phyloP scores from a whole-genome alignment of 2,888 invertebrate species.

The Colletes collaris region DNA sequence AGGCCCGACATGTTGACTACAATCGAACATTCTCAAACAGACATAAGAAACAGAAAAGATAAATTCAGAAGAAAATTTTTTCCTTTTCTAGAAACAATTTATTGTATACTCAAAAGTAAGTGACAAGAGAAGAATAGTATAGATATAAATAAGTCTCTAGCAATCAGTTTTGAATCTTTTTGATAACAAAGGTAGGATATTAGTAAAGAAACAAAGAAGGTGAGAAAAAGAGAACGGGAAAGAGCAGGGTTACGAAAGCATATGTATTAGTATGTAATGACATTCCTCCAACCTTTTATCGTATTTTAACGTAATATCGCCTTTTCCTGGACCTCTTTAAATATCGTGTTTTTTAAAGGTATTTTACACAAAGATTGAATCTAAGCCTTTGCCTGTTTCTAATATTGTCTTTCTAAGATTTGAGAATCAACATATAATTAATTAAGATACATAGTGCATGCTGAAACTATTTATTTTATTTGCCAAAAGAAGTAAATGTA shows the following conservation, averaged over 20 bases:
- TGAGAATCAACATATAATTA: constrained; percentile 46
- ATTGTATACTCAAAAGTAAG: constrained; percentile 43
- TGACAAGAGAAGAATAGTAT: constrained; percentile 46
- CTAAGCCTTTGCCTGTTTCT: constrained; percentile 50
- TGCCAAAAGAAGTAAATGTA: constrained; percentile 32
- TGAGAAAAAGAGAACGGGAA: constrained; percentile 29
- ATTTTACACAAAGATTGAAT: constrained; percentile 44
- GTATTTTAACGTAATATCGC: constrained; percentile 51
- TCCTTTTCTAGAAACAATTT: constrained; percentile 49
- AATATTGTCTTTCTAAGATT: constrained; percentile 56
- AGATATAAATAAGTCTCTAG: constrained; percentile 57
- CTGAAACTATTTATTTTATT: constrained; percentile 63
- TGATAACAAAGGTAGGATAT: constrained; percentile 52
- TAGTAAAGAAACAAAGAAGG: constrained; percentile 42
- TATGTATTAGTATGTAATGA: constrained; percentile 45
- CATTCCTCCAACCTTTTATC: constrained; percentile 64
- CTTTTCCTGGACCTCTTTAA: constrained; percentile 48
- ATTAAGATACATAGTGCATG: constrained; percentile 60
- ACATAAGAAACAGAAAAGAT: constrained; percentile 80
- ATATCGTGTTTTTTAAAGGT: constrained; percentile 46
- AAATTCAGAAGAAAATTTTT: constrained; percentile 61
- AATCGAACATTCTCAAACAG: constrained; percentile 80
- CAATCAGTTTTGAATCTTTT: constrained; percentile 59
- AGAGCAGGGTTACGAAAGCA: constrained; percentile 44
- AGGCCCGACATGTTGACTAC: constrained; percentile 76